Conservation (phyloP, 2,797 vertebrate species). For the Oophaga sylvatica region DNA sequence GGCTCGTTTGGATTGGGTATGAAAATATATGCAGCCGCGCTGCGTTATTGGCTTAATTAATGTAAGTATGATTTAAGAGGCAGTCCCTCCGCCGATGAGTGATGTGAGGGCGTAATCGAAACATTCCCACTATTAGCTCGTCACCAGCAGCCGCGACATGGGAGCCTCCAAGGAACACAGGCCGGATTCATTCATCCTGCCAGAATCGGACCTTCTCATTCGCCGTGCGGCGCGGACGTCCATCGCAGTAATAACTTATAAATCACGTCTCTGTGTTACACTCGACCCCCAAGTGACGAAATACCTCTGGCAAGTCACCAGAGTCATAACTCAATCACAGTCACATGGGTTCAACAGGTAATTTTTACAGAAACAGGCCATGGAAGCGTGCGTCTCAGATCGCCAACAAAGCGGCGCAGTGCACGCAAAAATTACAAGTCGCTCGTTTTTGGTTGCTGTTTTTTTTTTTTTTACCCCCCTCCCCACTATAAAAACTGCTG, state of each 20-base stretch:
- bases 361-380: constrained; percentile 3
- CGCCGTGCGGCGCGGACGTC: constrained; percentile 46
- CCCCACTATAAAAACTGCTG: neutral
- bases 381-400: neutral
- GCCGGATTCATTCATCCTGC: constrained; percentile 52
- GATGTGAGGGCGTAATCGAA: constrained; percentile 40
- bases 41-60: constrained; percentile 51
- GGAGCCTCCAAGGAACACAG: constrained; percentile 53
- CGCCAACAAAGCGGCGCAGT: neutral
- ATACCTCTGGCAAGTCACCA: constrained; percentile 63
- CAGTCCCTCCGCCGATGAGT: constrained; percentile 45
- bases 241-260: constrained; percentile 56
- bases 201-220: constrained; percentile 49
- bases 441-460: too few species aligned
- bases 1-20: constrained; percentile 43
- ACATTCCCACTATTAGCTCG: constrained; percentile 13
- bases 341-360: constrained; percentile 37
- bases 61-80: constrained; percentile 51
- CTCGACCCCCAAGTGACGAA: constrained; percentile 64
- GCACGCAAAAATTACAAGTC: neutral
- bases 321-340: constrained; percentile 46
- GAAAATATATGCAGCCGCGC: constrained; percentile 52
- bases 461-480: neutral
- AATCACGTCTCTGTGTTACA: constrained; percentile 64
- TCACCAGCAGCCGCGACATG: constrained; percentile 17